phyloP scores from a whole-genome alignment of 2,888 invertebrate genomes.

The Chirona hameri region DNA sequence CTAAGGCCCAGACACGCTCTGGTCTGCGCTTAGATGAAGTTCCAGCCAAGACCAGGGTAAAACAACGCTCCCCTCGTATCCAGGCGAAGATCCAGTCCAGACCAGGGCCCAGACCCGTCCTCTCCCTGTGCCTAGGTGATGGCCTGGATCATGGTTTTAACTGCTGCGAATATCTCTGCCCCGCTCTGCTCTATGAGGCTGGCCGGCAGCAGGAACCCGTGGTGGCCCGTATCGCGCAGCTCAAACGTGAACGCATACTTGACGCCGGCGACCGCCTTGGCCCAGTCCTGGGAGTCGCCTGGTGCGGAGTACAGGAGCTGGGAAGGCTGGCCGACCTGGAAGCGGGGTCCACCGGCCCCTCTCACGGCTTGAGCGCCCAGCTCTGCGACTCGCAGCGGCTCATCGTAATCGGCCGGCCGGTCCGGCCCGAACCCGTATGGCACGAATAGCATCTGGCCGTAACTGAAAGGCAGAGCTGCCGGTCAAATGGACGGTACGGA shows the following conservation, averaged over 20 bases:
- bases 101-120: too few relatives aligned
- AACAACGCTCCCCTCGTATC: too few relatives aligned
- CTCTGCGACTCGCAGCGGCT: conserved; percentile 23
- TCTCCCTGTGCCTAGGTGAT: too few relatives aligned
- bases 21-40: too few relatives aligned
- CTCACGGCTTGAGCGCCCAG: conserved; percentile 25
- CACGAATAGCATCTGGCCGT: conserved; percentile 44
- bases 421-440: conserved; percentile 44
- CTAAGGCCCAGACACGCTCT: too few relatives aligned
- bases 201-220: conserved; percentile 81
- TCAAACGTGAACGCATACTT: conserved; percentile 89
- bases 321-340: conserved; percentile 35
- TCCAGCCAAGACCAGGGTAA: too few relatives aligned
- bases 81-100: too few relatives aligned
- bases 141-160: conserved; percentile 51
- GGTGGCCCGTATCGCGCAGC: conserved; percentile 74
- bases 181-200: conserved; percentile 69
- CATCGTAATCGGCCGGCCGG: neutral
- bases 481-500: too few relatives aligned
- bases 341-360: conserved; percentile 37
- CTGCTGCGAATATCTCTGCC: conserved; percentile 67
- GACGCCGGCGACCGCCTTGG: conserved; percentile 58
- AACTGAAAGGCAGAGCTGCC: too few relatives aligned
- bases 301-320: conserved; percentile 34
- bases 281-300: conserved; percentile 39